Base-by-base conservation (phyloP, 2,888 invertebrate species). In the Tenthredo notha region DNA sequence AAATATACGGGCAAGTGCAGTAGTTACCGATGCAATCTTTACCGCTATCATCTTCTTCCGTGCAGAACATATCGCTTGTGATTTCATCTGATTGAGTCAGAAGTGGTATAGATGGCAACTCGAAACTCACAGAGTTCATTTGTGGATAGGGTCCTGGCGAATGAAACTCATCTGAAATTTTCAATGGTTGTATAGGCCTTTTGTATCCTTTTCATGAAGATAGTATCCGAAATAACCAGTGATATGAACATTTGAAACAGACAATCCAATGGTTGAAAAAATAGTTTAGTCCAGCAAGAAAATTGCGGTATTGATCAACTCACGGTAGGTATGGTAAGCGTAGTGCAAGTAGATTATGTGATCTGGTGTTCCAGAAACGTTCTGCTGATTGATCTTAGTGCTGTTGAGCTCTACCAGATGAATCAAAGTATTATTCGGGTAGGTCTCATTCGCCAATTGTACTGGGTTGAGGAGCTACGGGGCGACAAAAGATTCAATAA, bases 111-210 rank as follows among this genome's bases (percentile, higher is more conserved):
- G 92, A 82, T 10, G 94, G 94, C 85, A 87, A 88, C 70, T 90
- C 87, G 86, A 92, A 93, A 6, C 93, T 91, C 43, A 94, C 92
- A 85, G 93, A 89, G 88, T 94, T 94, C 6, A 92, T 93, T 91
- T 94, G 93, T 40, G 94, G 93, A 87, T 85, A 91, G n/a, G 90
- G 88, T 15, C 90, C 90, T 25, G 90, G 88, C 15, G 84, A 85
- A 21, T 82, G 85, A 84, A 88, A 85, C 9, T 87, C 86, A 70
- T 86, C 89, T 90, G 84, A 6, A 85, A 85, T 54, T 12, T 61
- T 40, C n/a, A 77, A 77, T 18, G 10, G n/a, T 50, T 47, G n/a
- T 10, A 33, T 84, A 84, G 58, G 29, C 15, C 87, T 86, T 75
- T 83, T 84, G 78, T 3, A 12, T 15, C 15, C 21, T 25, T 33